These are phyloP conservation scores for Andrena marginata DNA, from an alignment of 2,888 invertebrate species.

Conservation along the genomic window DNA sequence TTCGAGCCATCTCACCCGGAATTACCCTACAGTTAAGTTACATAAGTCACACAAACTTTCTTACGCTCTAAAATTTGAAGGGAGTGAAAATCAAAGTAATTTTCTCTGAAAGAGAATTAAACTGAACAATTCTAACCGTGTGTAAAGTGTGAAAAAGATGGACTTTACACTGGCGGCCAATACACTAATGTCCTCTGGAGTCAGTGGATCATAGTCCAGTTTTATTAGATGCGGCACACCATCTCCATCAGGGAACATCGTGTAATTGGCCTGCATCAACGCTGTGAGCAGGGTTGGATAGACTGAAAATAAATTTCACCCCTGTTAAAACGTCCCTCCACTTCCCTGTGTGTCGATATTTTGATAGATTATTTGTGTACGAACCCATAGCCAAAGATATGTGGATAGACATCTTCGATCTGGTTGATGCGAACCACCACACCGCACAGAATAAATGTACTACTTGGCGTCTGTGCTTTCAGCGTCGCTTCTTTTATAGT, in stretches of 20 bases:
- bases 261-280: constrained; percentile 16
- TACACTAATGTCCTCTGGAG: not conserved
- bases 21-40: no score
- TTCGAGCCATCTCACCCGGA: no score
- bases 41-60: no score
- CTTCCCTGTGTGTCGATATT: not conserved
- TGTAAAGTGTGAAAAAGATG: constrained; percentile 55
- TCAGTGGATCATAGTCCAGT: not conserved
- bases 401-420: constrained; percentile 6
- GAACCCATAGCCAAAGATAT: constrained; percentile 31
- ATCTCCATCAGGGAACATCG: constrained; percentile 39
- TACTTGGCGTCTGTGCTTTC: not conserved
- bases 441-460: not conserved
- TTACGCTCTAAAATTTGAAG: no score
- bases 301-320: constrained; percentile 46
- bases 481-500: constrained; percentile 55
- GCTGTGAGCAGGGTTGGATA: constrained; percentile 36
- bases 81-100: no score
- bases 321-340: not conserved
- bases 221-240: constrained; percentile 25
- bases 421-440: not conserved
- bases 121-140: constrained; percentile 48
- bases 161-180: not conserved
- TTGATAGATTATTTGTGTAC: constrained; percentile 23
- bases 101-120: not conserved